Base-by-base conservation (phyloP, 2,113 vertebrate species). In the Anolis carolinensis region DNA sequence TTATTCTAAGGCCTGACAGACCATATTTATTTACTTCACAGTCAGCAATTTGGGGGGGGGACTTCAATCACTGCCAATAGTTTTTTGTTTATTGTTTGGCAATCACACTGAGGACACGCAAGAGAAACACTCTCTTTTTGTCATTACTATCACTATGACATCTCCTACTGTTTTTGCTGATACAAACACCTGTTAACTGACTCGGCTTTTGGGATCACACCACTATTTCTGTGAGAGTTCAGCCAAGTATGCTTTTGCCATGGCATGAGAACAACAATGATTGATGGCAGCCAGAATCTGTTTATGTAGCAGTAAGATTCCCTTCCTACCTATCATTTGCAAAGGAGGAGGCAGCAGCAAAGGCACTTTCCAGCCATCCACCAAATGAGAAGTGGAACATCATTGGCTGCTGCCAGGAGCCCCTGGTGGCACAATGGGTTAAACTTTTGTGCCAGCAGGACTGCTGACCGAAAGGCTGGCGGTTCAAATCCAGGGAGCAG, bases 1-100 rank as follows among this genome's bases (percentile, higher is more conserved):
- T 81, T 86, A 16, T 52, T 39, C 16, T 48, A 75, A 81, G 72
- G 44, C 36, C 39, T 86, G 70, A 75, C 67, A 67, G 71, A 75
- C 71, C 85, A 85, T 85, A 78, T 85, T 85, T 85, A 68, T 85
- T 85, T 85, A 68, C 83, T 85, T 85, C 74, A 78, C 83, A 85
- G 74, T 65, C 59, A 73, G 68, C 77, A 80, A 34, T 44, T 86
- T 62, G 25, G 11, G 44, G 48, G n/a, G 25, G 7, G 16, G 67
- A 62, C 16, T 39, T 50, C n/a, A 63, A 34, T 50, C 48, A 68
- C 30, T 81, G 71, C 79, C 71, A 86, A 48, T 65, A 75, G 21
- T 70, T 81, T 86, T 65, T 86, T 85, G 39, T 72, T 80, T 48
- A 81, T 62, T 81, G 21, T 74, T 44, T 86, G 85, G 78, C 55